These are phyloP conservation scores for Antheraea assamensis DNA, from an alignment of 2,888 invertebrate species.

Conservation along the genomic window DNA sequence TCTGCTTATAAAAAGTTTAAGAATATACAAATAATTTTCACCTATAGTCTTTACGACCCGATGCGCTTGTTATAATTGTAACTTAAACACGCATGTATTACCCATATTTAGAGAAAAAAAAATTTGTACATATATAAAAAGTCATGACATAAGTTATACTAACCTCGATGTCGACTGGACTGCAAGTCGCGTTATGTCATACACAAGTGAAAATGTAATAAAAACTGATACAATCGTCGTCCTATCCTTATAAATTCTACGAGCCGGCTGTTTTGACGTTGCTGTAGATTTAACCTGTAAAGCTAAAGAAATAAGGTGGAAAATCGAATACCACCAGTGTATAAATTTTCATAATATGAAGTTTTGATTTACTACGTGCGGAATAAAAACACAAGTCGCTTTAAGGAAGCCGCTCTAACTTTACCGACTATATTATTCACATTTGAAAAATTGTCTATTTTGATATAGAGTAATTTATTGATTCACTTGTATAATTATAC, in stretches of 20 bases:
- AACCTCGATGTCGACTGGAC: neutral
- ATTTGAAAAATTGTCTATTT: too few species aligned
- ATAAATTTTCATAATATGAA: neutral
- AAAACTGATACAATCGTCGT: constrained; percentile 42
- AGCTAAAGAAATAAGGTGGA: neutral
- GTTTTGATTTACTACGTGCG: constrained; percentile 4
- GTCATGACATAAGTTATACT: neutral
- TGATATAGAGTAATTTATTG: too few species aligned
- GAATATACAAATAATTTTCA: too few species aligned
- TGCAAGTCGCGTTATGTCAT: constrained; percentile 47
- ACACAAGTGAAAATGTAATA: constrained; percentile 53
- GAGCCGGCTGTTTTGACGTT: neutral
- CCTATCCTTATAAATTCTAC: constrained; percentile 9
- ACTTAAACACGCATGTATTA: neutral
- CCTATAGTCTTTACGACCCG: too few species aligned
- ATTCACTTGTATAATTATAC: too few species aligned
- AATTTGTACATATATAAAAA: neutral
- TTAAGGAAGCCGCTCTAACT: neutral
- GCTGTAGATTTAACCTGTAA: neutral
- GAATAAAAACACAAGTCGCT: constrained; percentile 7
- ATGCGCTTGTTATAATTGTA: neutral
- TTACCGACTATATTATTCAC: neutral
- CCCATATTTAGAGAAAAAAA: neutral
- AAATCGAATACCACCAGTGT: neutral
- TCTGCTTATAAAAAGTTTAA: too few species aligned